Base-by-base conservation (phyloP, 2,113 vertebrate genomes). In the Stegostoma tigrinum region DNA sequence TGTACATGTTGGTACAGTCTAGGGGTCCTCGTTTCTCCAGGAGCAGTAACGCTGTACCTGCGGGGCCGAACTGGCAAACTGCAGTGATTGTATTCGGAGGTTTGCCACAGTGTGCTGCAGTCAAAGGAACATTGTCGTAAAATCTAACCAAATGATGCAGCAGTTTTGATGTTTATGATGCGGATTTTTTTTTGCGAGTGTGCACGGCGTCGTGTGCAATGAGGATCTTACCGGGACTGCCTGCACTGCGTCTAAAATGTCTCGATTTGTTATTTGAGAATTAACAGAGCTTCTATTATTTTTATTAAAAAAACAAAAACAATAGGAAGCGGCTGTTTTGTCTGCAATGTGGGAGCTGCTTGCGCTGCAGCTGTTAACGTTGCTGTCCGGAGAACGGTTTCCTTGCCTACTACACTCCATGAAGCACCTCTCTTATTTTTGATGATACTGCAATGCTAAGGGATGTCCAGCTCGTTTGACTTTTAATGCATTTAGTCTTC, bases 131-230 rank as follows among this genome's bases (percentile, higher is more conserved):
- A 72, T 70, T 95, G 94, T 95, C 94, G 66, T 95, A 95, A 95
- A 95, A 95, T 95, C 67, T 6, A 95, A 72, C 94, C 68, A 95
- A 95, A 95, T 95, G 94, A 95, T 95, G 94, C 94, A 95, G 94
- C 94, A 95, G 67, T 95, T 95, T 95, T 95, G 68, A 72, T 95
- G 94, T 95, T 95, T 95, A 95, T 95, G 94, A 75, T 95, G 94
- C 94, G 94, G 93, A 95, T 95, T 95, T 90, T 90, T 89, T 90
- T 95, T 95, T 68, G 91, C 64, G 61, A 68, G 94, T 72, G 94
- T 48, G 67, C 67, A 34, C 94, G 68, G 45, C 67, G 94, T 95
- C 68, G 94, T 95, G 94, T 72, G 94, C 94, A 95, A 45, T 52
- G 67, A 72, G 94, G 68, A 95, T 72, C 21, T 95, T 95, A 95